Percentiles rank a stretch among this genome's conserved stretches.
Conservation (phyloP, 2,888 invertebrate genomes). For the Stratiomys singularior region DNA sequence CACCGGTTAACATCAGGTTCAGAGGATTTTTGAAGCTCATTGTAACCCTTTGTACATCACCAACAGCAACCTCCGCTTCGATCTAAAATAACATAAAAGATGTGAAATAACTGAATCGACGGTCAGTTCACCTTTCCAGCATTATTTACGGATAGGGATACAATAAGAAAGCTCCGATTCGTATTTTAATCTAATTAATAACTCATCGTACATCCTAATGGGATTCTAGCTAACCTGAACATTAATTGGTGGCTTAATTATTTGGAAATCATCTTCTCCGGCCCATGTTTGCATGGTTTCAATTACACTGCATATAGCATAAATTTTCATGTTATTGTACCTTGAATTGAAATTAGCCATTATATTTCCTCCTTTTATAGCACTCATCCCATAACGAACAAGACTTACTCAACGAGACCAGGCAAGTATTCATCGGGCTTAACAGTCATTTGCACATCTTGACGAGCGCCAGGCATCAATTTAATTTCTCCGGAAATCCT, state of each 20-base stretch:
- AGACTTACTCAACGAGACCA: too few relatives aligned
- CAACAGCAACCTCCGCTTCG: constrained; percentile 69
- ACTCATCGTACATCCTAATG: too few relatives aligned
- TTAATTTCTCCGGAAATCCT: constrained; percentile 74
- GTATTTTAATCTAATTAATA: too few relatives aligned
- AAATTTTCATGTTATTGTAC: constrained; percentile 78
- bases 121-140: too few relatives aligned
- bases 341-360: constrained; percentile 30
- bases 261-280: constrained; percentile 83
- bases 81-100: constrained; percentile 12
- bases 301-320: constrained; percentile 79
- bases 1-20: constrained; percentile 71
- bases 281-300: constrained; percentile 87
- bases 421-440: constrained; percentile 77
- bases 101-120: too few relatives aligned
- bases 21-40: constrained; percentile 79
- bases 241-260: constrained; percentile 76
- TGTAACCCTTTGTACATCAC: constrained; percentile 68
- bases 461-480: constrained; percentile 73
- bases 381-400: background rate
- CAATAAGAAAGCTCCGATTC: too few relatives aligned
- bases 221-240: constrained; percentile 69
- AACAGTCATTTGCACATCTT: constrained; percentile 69
- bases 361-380: background rate
- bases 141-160: too few relatives aligned